phyloP scores from a whole-genome alignment of 1,140 invertebrate genomes.

The Halotydeus destructor region DNA sequence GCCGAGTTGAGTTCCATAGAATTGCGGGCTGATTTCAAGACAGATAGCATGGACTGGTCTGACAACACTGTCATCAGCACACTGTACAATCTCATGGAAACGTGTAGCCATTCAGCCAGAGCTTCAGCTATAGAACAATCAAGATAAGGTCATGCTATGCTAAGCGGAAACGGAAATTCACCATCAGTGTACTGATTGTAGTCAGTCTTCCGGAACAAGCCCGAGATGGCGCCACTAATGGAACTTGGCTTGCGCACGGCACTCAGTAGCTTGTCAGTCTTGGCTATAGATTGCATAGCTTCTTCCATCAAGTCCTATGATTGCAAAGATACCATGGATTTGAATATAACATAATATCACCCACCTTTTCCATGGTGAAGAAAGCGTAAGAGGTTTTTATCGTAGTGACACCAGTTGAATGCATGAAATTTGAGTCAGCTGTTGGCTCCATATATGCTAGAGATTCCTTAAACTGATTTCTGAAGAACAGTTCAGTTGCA shows the following conservation, averaged over 20 bases:
- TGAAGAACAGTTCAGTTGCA: not conserved
- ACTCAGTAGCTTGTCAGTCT: not conserved
- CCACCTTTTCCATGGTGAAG: not conserved
- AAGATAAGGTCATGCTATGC: no score
- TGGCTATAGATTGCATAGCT: not conserved
- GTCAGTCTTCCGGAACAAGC: not conserved
- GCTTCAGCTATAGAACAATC: no score
- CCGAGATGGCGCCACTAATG: not conserved
- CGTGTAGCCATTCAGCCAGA: no score
- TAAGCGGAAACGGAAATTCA: no score
- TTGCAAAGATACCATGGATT: not conserved
- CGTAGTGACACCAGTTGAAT: not conserved
- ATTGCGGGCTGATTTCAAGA: no score
- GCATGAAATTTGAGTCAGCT: not conserved
- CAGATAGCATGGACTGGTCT: no score
- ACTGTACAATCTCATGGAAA: no score
- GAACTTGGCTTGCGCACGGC: not conserved
- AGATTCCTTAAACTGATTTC: not conserved
- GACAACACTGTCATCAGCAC: no score
- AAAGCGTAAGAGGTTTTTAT: no score
- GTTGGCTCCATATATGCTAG: not conserved
- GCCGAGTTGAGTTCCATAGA: no score
- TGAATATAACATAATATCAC: not conserved
- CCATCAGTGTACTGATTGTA: conserved; percentile 3
- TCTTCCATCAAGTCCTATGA: not conserved